Evolutionary conservation across 2,797 vertebrate species (phyloP).

Genomic region (Amblyraja radiata): DNA sequence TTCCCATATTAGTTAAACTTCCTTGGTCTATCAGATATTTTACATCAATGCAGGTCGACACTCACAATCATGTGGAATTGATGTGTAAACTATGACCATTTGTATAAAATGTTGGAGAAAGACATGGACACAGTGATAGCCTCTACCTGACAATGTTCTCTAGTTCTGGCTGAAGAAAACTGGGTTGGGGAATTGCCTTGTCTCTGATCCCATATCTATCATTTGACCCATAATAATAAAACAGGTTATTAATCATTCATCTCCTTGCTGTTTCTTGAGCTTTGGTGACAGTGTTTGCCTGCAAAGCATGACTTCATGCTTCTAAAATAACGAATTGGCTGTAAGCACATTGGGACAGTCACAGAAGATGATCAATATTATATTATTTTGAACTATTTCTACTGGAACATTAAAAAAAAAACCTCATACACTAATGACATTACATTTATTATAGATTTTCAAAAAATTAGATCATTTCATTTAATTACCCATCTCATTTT

Average conservation of each 20-base stretch:
- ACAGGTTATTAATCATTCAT: neutral
- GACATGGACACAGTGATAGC: neutral
- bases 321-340: neutral
- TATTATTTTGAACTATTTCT: neutral
- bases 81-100: neutral
- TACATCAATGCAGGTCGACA: neutral
- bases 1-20: neutral
- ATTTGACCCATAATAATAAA: neutral
- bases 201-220: neutral
- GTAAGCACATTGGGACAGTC: neutral
- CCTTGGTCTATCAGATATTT: neutral
- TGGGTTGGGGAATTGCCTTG: neutral
- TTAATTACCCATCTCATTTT: neutral
- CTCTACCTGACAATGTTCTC: neutral
- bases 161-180: neutral
- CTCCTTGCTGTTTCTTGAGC: neutral
- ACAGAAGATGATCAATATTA: neutral
- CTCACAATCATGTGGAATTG: neutral
- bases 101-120: neutral
- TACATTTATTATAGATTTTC: neutral
- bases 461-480: neutral
- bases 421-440: neutral
- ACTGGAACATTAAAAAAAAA: neutral
- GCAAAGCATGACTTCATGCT: neutral
- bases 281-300: neutral